Evolutionary conservation across 2,113 vertebrate species (phyloP).

Genomic region (Nerophis lumbriciformis): DNA sequence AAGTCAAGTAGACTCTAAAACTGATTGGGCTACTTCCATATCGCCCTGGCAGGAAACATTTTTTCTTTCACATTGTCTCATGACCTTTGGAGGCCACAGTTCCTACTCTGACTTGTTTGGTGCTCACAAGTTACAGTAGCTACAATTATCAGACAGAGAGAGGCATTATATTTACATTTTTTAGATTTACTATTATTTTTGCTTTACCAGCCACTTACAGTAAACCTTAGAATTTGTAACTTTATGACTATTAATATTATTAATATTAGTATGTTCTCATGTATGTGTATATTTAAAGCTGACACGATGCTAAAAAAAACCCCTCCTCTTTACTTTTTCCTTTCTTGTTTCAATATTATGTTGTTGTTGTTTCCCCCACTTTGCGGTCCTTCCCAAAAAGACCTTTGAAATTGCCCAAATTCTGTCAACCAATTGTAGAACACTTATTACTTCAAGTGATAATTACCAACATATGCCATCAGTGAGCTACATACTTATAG

Average conservation of each 20-base stretch:
- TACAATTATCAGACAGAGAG: not conserved
- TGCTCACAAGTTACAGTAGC: not conserved
- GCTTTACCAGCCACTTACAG: not conserved
- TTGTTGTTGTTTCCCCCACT: not conserved
- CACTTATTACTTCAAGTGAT: not conserved
- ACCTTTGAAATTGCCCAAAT: too few species aligned
- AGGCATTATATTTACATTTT: not conserved
- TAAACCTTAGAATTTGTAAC: not conserved
- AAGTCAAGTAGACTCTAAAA: slow-evolving; percentile 12
- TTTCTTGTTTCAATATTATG: too few species aligned
- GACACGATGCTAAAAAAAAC: too few species aligned
- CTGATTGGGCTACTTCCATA: not conserved
- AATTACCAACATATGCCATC: not conserved
- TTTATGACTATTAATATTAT: too few species aligned
- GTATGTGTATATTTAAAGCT: too few species aligned
- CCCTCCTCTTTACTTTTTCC: too few species aligned
- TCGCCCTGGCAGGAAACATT: slow-evolving; percentile 47
- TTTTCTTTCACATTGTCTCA: slow-evolving; percentile 2
- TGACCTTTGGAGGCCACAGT: slow-evolving; percentile 7
- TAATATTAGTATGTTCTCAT: too few species aligned
- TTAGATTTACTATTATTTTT: not conserved
- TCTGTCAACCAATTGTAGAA: too few species aligned
- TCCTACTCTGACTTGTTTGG: slow-evolving; percentile 5
- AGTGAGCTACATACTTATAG: not conserved
- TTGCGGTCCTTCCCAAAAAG: not conserved